Evolutionary conservation across 1,140 invertebrate species (phyloP).

Genomic region (Penaeus indicus): DNA sequence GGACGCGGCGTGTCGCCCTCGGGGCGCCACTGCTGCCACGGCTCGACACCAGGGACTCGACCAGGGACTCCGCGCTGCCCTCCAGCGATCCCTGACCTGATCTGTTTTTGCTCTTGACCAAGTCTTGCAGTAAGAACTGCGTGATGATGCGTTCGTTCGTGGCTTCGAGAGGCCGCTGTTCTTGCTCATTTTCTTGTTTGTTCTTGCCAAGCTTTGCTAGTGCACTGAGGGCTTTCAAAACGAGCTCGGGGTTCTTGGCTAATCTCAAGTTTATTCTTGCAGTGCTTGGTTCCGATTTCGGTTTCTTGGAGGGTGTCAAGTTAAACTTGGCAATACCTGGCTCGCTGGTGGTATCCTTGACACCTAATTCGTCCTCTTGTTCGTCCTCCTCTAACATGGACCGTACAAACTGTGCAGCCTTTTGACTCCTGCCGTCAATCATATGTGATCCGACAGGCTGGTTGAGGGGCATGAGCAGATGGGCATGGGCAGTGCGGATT

Average conservation of each 20-base stretch:
- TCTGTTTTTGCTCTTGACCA: conserved; percentile 35
- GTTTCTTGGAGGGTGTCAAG: conserved; percentile 55
- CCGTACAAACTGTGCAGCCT: conserved; percentile 58
- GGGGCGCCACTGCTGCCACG: conserved; percentile 58
- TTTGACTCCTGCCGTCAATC: conserved; percentile 59
- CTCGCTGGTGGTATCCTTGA: conserved; percentile 63
- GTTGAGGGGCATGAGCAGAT: conserved; percentile 65
- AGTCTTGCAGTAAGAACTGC: conserved; percentile 61
- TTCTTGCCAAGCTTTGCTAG: conserved; percentile 45
- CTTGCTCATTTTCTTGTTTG: conserved; percentile 31
- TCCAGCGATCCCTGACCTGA: conserved; percentile 30
- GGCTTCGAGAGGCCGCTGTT: conserved; percentile 33
- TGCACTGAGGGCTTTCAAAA: conserved; percentile 50
- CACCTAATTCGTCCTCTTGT: conserved; percentile 17
- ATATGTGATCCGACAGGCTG: conserved; percentile 64
- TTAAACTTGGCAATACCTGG: conserved; percentile 62
- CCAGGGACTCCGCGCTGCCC: conserved; percentile 57
- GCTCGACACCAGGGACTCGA: conserved; percentile 62
- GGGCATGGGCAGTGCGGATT: conserved; percentile 61
- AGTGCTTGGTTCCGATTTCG: conserved; percentile 63
- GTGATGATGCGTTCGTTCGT: conserved; percentile 62
- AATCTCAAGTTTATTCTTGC: conserved; percentile 54
- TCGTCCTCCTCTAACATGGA: conserved; percentile 63
- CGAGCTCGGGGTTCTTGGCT: conserved; percentile 61
- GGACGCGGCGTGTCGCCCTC: conserved; percentile 43